phyloP scores from a whole-genome alignment of 2,888 invertebrate species.

The Balanococcus diminutus region DNA sequence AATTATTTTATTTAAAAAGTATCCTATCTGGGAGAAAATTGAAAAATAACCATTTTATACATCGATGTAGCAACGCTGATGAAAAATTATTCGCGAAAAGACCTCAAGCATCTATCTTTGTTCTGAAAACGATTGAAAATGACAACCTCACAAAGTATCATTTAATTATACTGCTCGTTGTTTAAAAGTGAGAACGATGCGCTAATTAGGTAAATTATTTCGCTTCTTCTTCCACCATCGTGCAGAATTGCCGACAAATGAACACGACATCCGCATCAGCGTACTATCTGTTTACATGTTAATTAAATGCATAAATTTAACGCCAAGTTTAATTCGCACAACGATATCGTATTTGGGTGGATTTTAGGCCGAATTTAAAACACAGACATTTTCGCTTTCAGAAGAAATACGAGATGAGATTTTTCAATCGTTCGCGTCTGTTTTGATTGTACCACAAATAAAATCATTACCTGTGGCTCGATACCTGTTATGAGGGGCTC shows the following conservation, averaged over 20 bases:
- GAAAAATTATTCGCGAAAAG: no score
- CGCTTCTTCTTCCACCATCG: neutral
- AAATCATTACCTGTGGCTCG: neutral
- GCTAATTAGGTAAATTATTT: constrained; percentile 7
- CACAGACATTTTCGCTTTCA: neutral
- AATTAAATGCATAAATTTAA: neutral
- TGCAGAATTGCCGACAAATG: neutral
- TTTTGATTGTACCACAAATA: neutral
- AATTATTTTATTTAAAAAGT: no score
- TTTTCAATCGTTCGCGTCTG: neutral
- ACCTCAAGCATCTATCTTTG: no score
- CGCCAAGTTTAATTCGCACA: neutral
- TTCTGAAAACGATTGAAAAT: neutral
- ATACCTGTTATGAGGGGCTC: neutral
- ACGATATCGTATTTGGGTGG: neutral
- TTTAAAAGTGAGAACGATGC: neutral
- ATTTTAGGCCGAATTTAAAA: neutral
- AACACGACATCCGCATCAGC: neutral
- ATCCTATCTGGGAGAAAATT: no score
- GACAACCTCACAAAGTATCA: neutral
- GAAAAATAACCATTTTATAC: no score
- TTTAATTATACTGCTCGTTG: neutral
- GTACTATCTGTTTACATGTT: neutral
- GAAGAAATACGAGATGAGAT: neutral
- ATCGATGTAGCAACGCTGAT: no score